Evolutionary conservation across 2,888 invertebrate genomes (phyloP), one percentile per base, ranked within the genome.

Genomic region (Drosophila longiperda): DNA sequence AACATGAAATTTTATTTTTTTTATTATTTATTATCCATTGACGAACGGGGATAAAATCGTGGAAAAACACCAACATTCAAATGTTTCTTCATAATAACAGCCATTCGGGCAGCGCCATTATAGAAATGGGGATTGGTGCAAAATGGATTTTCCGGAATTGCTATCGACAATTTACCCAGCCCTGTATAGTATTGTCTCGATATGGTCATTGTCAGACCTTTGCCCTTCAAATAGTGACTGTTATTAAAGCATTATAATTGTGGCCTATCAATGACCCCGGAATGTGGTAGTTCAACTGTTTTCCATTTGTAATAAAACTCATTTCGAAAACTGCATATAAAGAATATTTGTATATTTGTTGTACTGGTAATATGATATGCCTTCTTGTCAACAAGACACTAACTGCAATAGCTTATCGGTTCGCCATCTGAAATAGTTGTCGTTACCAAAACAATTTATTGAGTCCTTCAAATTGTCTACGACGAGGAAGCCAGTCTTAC

Each of bases 371-470:
- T 12, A 45, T 15, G 20, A 45, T 45, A 12, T 45, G 20, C 6
- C 15, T 26, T 32, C 17, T 50, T n/a, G 11, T 57, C 29, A 40
- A 48, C 9, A 50, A 12, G 34, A 53, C 48, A 63, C 17, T 20
- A 52, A 20, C 40, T 54, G n/a, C 40, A 50, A 60, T 66, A 52
- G 52, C 61, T 82, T 82, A 78, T 82, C 82, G 60, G 23, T 23
- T 26, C 9, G 42, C 26, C 64, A 83, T 83, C 81, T 83, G 23
- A 32, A 72, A 78, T 52, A 65, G 70, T 61, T 69, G 70, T 58
- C 61, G 69, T 68, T 73, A 54, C 66, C 36, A 57, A 75, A 6
- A 69, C 64, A 67, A 81, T 82, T 82, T 77, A 84, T 73, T 63
- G 77, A 66, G 78, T 75, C 80, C 78, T 80, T 80, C 75, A 69